These are phyloP conservation scores for Eutrigla gurnardus DNA, from an alignment of 2,797 vertebrate species.

Conservation along the genomic window DNA sequence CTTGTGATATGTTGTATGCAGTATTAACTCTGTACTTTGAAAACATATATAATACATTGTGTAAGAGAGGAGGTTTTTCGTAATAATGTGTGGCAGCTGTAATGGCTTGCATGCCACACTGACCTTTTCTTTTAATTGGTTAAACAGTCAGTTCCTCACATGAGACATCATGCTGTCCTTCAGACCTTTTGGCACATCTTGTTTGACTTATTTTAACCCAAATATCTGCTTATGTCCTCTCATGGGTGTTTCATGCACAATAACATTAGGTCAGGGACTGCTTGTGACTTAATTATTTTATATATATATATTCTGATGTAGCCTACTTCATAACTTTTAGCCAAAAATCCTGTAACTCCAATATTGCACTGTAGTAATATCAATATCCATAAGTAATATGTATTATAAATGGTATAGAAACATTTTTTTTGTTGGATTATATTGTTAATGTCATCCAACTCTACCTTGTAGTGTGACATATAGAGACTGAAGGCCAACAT, in stretches of 20 bases:
- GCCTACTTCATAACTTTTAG: neutral
- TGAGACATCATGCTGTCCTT: conserved; percentile 27
- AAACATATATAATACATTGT: neutral
- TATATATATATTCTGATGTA: neutral
- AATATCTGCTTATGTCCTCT: neutral
- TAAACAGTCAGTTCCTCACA: conserved; percentile 21
- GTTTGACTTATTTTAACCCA: neutral
- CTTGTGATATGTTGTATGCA: neutral
- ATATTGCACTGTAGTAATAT: neutral
- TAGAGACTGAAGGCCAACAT: neutral
- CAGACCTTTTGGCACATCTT: conserved; percentile 1
- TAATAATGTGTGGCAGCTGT: neutral
- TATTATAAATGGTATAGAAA: neutral
- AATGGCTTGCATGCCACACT: neutral
- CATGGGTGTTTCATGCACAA: neutral
- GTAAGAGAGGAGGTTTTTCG: neutral
- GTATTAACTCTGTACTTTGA: neutral
- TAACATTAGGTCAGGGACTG: neutral
- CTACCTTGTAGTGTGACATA: neutral
- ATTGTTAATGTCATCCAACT: neutral
- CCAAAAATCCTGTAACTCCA: neutral
- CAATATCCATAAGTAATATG: neutral
- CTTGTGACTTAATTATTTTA: conserved; percentile 1
- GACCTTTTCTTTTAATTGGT: conserved; percentile 1
- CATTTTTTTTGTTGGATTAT: neutral